phyloP scores from a whole-genome alignment of 1,140 invertebrate species.

The Charaxes varanes region DNA sequence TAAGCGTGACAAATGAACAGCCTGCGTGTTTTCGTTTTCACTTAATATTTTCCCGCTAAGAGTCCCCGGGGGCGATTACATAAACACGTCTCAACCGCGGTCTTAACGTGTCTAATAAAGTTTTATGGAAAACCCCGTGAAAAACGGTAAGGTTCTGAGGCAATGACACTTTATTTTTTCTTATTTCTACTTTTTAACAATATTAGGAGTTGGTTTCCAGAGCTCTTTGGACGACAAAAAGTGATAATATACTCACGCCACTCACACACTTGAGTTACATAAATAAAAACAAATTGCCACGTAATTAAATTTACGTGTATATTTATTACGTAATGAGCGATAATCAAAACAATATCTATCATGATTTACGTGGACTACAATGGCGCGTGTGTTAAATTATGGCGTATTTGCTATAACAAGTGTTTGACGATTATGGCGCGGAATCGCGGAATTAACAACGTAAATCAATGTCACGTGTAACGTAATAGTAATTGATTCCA shows the following conservation, averaged over 20 bases:
- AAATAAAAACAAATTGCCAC: too few relatives aligned
- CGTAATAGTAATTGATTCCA: too few relatives aligned
- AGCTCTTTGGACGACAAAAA: too few relatives aligned
- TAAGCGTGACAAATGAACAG: too few relatives aligned
- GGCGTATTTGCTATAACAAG: constrained; percentile 45
- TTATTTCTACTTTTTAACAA: constrained; percentile 70
- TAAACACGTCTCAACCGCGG: constrained; percentile 72
- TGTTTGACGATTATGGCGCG: constrained; percentile 50
- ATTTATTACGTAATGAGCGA: too few relatives aligned
- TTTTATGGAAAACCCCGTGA: constrained; percentile 68
- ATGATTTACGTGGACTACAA: background rate
- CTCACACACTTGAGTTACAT: too few relatives aligned
- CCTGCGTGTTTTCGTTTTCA: too few relatives aligned
- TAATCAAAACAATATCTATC: too few relatives aligned
- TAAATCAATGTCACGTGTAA: constrained; percentile 68
- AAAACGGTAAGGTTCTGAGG: constrained; percentile 66
- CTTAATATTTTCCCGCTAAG: constrained; percentile 69
- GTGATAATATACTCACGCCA: too few relatives aligned
- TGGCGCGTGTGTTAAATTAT: constrained; percentile 9
- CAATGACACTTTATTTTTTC: constrained; percentile 71
- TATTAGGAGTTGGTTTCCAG: too few relatives aligned
- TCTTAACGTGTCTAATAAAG: constrained; percentile 73
- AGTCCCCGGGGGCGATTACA: constrained; percentile 70
- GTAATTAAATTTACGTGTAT: too few relatives aligned
- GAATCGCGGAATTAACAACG: constrained; percentile 48